These are phyloP conservation scores for Mythimna impura DNA, from an alignment of 2,888 invertebrate species.

Conservation along the genomic window DNA sequence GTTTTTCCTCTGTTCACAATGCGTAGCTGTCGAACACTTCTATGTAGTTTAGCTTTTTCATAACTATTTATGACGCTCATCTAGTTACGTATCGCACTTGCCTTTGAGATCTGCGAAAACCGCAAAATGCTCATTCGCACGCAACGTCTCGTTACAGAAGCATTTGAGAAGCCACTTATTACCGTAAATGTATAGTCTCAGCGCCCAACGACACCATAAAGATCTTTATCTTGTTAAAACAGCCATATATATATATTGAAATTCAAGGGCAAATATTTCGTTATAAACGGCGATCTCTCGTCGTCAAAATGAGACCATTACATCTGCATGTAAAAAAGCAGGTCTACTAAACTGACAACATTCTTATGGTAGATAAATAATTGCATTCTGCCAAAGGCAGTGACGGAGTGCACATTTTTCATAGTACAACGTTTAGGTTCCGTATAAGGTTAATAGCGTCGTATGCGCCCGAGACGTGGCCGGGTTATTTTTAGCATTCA, in stretches of 20 bases:
- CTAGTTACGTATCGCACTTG: slow-evolving; percentile 71
- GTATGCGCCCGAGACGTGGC: slow-evolving; percentile 85
- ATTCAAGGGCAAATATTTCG: slow-evolving; percentile 71
- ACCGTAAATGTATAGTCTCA: slow-evolving; percentile 66
- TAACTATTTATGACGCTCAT: slow-evolving; percentile 65
- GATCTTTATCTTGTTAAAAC: slow-evolving; percentile 67
- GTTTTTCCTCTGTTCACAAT: slow-evolving; percentile 83
- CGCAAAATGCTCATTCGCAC: slow-evolving; percentile 82
- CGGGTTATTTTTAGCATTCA: slow-evolving; percentile 89
- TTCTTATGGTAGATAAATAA: slow-evolving; percentile 75
- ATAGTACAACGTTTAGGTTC: slow-evolving; percentile 78
- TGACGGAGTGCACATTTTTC: slow-evolving; percentile 74
- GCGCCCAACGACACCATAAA: slow-evolving; percentile 65
- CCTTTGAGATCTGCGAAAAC: slow-evolving; percentile 79
- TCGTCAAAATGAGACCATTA: slow-evolving; percentile 64
- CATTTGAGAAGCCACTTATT: slow-evolving; percentile 72
- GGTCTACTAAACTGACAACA: slow-evolving; percentile 68
- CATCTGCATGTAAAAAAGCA: slow-evolving; percentile 69
- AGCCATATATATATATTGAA: slow-evolving; percentile 65
- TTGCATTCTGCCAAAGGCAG: slow-evolving; percentile 73
- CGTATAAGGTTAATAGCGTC: slow-evolving; percentile 87
- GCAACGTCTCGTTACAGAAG: slow-evolving; percentile 75
- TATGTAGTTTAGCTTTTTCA: slow-evolving; percentile 74
- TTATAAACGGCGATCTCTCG: slow-evolving; percentile 56
- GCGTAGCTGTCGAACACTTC: slow-evolving; percentile 80